Evolutionary conservation across 1,140 invertebrate genomes (phyloP).

Genomic region (Drosophila ambigua): DNA sequence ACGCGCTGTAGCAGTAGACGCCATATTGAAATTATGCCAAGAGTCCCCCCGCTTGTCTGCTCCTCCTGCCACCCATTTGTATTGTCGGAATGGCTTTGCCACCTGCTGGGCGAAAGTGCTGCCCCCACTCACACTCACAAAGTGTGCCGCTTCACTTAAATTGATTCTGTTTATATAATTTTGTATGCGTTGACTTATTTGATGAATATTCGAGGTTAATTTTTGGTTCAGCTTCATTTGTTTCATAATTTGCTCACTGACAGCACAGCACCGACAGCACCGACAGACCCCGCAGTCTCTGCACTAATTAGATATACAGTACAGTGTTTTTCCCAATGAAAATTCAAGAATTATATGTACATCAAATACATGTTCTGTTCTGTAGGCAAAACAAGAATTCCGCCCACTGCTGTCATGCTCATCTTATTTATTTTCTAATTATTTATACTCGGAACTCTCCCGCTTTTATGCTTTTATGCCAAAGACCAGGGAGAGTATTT

Average conservation of each 20-base stretch:
- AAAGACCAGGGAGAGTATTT: slow-evolving; percentile 17
- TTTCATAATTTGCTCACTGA: background rate
- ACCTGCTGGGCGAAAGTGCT: slow-evolving; percentile 1
- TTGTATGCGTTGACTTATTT: slow-evolving; percentile 13
- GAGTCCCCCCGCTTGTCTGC: slow-evolving; percentile 1
- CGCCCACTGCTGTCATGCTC: background rate
- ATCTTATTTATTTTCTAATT: slow-evolving; percentile 30
- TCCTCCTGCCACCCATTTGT: background rate
- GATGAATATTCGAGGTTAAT: slow-evolving; percentile 11
- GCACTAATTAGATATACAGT: too few species aligned
- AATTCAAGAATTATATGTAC: too few species aligned
- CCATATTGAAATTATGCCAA: slow-evolving; percentile 27
- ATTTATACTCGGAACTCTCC: slow-evolving; percentile 16
- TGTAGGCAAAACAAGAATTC: too few species aligned
- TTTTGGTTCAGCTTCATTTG: slow-evolving; percentile 11
- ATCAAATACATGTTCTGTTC: too few species aligned
- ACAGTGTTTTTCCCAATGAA: too few species aligned
- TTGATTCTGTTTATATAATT: slow-evolving; percentile 15
- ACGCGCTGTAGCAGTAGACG: slow-evolving; percentile 9
- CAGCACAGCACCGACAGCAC: too few species aligned
- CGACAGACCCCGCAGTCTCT: background rate
- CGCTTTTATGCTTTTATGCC: slow-evolving; percentile 16
- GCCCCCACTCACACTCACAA: background rate
- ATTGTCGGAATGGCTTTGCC: slow-evolving; percentile 11
- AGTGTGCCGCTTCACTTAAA: slow-evolving; percentile 13